These are phyloP conservation scores for Alligator sinensis DNA, from an alignment of 2,113 vertebrate species.

Conservation along the genomic window DNA sequence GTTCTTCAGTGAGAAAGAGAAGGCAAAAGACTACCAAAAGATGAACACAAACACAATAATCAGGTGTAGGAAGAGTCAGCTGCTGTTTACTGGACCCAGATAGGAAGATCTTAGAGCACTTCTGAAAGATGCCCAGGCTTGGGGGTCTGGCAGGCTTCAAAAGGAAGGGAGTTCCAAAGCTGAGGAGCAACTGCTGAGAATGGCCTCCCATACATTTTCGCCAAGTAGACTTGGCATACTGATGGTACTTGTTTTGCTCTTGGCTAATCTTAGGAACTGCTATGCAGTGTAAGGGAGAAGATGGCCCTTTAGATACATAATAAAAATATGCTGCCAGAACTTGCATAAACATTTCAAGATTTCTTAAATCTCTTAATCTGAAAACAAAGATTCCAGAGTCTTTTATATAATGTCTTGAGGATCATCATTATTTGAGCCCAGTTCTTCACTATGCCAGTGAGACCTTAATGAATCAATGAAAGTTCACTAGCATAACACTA, in stretches of 20 bases:
- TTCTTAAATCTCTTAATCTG: background rate
- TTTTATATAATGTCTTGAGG: background rate
- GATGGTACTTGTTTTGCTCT: no score
- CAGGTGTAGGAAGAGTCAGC: no score
- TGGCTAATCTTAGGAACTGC: no score
- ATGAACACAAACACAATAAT: background rate
- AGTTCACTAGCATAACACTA: background rate
- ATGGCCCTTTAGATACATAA: background rate
- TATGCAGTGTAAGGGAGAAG: background rate
- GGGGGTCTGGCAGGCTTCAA: no score
- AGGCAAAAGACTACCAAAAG: background rate
- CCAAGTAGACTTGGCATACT: no score
- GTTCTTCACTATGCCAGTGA: background rate
- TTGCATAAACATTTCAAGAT: background rate
- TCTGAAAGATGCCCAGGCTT: no score
- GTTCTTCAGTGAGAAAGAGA: background rate
- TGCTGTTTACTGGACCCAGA: no score
- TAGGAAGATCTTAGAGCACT: no score
- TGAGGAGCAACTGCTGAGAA: no score
- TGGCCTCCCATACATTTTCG: no score
- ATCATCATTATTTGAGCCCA: background rate
- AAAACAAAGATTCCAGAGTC: background rate
- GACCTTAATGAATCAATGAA: background rate
- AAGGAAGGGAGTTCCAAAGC: no score
- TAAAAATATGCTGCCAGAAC: background rate